Conservation (phyloP, 2,888 invertebrate species). For the Sesia bembeciformis region DNA sequence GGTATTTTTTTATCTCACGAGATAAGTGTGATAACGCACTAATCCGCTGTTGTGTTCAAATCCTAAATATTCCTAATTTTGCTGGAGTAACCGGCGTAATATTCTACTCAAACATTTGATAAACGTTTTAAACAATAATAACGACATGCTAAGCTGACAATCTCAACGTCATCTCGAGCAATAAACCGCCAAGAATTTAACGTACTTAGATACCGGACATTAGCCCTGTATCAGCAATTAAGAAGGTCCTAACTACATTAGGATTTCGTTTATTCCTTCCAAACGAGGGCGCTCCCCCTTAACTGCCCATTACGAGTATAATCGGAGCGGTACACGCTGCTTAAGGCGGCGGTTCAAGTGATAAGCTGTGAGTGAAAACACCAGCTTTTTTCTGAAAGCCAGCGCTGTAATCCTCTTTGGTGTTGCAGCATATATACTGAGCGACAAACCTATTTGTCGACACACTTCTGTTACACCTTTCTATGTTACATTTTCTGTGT, state of each 20-base stretch:
- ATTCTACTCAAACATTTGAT: not conserved
- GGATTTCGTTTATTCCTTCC: slow-evolving; percentile 39
- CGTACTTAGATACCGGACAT: slow-evolving; percentile 17
- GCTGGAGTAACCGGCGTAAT: not conserved
- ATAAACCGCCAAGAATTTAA: not conserved
- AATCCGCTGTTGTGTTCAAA: no score
- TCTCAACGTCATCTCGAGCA: not conserved
- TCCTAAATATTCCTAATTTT: not conserved
- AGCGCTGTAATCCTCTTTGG: no score
- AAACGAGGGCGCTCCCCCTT: slow-evolving; percentile 29
- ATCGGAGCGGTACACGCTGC: slow-evolving; percentile 23
- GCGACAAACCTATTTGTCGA: no score
- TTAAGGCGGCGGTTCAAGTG: not conserved
- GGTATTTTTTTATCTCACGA: no score
- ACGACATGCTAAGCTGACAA: not conserved
- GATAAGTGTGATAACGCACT: no score
- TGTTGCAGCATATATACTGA: no score
- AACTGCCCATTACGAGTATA: slow-evolving; percentile 34
- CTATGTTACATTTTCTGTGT: no score
- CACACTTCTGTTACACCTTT: no score
- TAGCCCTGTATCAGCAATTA: slow-evolving; percentile 39
- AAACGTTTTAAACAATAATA: not conserved
- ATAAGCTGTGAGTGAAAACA: not conserved
- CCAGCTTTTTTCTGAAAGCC: no score
- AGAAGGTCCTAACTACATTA: slow-evolving; percentile 33